Percentiles rank a stretch among this genome's conserved stretches.
These are phyloP conservation scores for Gymnodraco acuticeps DNA, from an alignment of 2,797 vertebrate species.

Conservation along the genomic window DNA sequence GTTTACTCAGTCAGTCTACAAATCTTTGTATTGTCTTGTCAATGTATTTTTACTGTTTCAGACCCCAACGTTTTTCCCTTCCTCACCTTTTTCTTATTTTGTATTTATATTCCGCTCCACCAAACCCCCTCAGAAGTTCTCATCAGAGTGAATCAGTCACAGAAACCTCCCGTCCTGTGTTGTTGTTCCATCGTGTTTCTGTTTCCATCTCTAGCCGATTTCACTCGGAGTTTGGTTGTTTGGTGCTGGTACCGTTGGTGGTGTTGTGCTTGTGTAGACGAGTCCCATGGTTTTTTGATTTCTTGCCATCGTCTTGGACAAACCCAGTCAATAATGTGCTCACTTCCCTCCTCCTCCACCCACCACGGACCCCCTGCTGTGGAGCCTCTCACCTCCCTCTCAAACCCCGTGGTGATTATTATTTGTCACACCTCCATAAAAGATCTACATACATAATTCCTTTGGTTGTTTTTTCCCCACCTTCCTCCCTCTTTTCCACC, in stretches of 20 bases:
- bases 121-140: slow-evolving; percentile 77
- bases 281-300: slow-evolving; percentile 82
- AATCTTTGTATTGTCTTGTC: slow-evolving; percentile 77
- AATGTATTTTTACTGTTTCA: slow-evolving; percentile 80
- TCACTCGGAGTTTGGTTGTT: slow-evolving; percentile 79
- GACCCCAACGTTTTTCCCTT: slow-evolving; percentile 58
- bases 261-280: slow-evolving; percentile 78
- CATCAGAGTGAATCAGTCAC: slow-evolving; percentile 77
- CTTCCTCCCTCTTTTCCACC: slow-evolving; percentile 67
- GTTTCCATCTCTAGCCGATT: slow-evolving; percentile 73
- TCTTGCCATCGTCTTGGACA: slow-evolving; percentile 80
- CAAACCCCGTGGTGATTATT: slow-evolving; percentile 76
- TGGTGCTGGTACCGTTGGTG: slow-evolving; percentile 76
- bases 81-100: slow-evolving; percentile 19
- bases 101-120: slow-evolving; percentile 74
- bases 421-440: slow-evolving; percentile 82
- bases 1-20: slow-evolving; percentile 52
- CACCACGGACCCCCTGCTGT: slow-evolving; percentile 67
- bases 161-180: slow-evolving; percentile 74
- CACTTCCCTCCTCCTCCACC: slow-evolving; percentile 73
- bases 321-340: slow-evolving; percentile 73
- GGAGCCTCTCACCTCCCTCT: slow-evolving; percentile 67
- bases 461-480: slow-evolving; percentile 81
- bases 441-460: slow-evolving; percentile 82
- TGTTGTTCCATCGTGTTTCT: slow-evolving; percentile 77